Evolutionary conservation across 2,888 invertebrate species (phyloP).

Genomic region (Latrodectus elegans): DNA sequence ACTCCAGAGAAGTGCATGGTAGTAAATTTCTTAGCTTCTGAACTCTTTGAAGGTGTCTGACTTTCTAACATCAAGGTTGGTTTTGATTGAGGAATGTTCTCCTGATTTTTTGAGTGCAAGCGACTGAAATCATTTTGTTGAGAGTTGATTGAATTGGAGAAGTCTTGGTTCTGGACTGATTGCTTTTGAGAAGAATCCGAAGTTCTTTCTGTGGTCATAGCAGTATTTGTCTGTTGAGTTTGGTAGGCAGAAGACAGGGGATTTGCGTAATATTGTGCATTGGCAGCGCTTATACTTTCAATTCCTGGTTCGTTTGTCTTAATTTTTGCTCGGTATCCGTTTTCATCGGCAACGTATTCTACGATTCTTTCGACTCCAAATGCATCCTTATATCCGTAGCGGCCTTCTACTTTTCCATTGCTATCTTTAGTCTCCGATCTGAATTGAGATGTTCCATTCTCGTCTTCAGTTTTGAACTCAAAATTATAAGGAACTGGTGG

Average conservation of each 20-base stretch:
- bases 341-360: slow-evolving; percentile 67
- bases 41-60: no score
- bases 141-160: no score
- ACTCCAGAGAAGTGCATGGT: no score
- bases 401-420: slow-evolving; percentile 64
- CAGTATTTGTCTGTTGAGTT: not conserved
- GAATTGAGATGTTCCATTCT: slow-evolving; percentile 46
- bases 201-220: no score
- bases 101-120: no score
- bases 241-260: slow-evolving; percentile 3
- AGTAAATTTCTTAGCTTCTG: no score
- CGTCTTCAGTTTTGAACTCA: slow-evolving; percentile 63
- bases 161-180: no score
- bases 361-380: slow-evolving; percentile 66
- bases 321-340: slow-evolving; percentile 69
- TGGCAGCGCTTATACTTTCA: slow-evolving; percentile 42
- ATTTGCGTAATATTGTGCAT: slow-evolving; percentile 30
- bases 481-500: slow-evolving; percentile 68
- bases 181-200: no score
- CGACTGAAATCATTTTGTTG: no score
- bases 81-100: no score
- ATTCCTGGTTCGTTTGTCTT: slow-evolving; percentile 60
- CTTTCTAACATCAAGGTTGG: no score
- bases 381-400: slow-evolving; percentile 68
- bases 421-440: slow-evolving; percentile 63